Percentiles rank a stretch among this genome's conserved stretches.
Evolutionary conservation across 2,888 invertebrate genomes (phyloP).

Genomic region (Salticus scenicus): DNA sequence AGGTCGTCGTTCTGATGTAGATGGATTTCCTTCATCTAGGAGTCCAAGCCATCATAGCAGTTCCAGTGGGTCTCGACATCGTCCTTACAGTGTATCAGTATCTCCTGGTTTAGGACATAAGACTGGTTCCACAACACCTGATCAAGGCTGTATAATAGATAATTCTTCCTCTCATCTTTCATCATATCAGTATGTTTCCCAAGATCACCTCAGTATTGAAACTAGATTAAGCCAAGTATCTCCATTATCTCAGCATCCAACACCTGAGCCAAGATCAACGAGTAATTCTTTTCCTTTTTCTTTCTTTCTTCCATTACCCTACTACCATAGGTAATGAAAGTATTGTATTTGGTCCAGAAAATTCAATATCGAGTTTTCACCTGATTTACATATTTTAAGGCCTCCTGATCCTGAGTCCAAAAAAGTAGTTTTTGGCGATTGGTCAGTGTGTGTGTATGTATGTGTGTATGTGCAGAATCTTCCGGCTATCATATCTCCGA

Average conservation of each 20-base stretch:
- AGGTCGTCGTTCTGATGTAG: slow-evolving; percentile 48
- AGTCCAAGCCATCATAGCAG: slow-evolving; percentile 56
- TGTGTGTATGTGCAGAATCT: too few relatives aligned
- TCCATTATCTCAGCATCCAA: slow-evolving; percentile 60
- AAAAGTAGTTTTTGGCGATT: too few relatives aligned
- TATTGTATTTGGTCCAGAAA: too few relatives aligned
- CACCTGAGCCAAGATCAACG: slow-evolving; percentile 65
- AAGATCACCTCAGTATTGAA: slow-evolving; percentile 59
- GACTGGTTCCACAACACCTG: slow-evolving; percentile 52
- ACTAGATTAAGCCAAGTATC: slow-evolving; percentile 63
- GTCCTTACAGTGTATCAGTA: slow-evolving; percentile 54
- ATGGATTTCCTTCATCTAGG: slow-evolving; percentile 46
- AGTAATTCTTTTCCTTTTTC: slow-evolving; percentile 22
- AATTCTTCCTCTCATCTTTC: slow-evolving; percentile 34
- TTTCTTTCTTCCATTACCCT: too few relatives aligned
- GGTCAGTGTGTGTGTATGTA: too few relatives aligned
- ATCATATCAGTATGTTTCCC: slow-evolving; percentile 60
- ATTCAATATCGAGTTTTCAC: too few relatives aligned
- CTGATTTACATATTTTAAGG: too few relatives aligned
- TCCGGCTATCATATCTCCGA: too few relatives aligned
- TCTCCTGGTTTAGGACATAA: slow-evolving; percentile 54
- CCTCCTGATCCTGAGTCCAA: too few relatives aligned
- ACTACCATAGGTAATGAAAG: too few relatives aligned
- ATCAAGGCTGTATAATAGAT: slow-evolving; percentile 48
- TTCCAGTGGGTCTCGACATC: slow-evolving; percentile 43